Conservation (phyloP, 2,888 invertebrate genomes). For the Scaptomyza polygonia region DNA sequence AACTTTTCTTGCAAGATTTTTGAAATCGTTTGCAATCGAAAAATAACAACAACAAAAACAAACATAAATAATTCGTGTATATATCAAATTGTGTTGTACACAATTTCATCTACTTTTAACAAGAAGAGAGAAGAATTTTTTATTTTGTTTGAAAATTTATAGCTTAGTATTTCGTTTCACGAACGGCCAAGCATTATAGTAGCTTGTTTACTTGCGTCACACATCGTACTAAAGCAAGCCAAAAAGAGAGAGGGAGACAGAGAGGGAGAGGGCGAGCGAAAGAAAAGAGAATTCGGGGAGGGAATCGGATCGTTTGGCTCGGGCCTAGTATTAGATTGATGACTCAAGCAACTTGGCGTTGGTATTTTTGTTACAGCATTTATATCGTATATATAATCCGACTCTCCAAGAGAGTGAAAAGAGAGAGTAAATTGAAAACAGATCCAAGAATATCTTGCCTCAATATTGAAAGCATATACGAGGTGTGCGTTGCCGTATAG, state of each 20-base stretch:
- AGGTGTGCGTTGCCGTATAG: constrained; percentile 26
- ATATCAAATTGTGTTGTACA: not conserved
- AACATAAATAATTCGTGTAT: not conserved
- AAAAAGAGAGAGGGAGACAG: constrained; percentile 23
- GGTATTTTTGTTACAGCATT: constrained; percentile 80
- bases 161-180: constrained; percentile 77
- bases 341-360: constrained; percentile 77
- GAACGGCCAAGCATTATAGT: constrained; percentile 40
- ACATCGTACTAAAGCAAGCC: constrained; percentile 65
- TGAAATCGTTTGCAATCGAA: too few species aligned
- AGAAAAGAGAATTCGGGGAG: constrained; percentile 3
- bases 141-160: constrained; percentile 59
- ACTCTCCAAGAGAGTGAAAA: constrained; percentile 30
- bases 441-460: constrained; percentile 83
- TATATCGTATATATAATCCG: constrained; percentile 74
- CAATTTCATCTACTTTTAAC: constrained; percentile 4
- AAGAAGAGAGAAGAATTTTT: constrained; percentile 22
- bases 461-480: constrained; percentile 61
- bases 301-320: constrained; percentile 10
- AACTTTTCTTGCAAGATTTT: not conserved
- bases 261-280: too few species aligned
- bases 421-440: constrained; percentile 75
- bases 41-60: too few species aligned
- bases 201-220: constrained; percentile 79
- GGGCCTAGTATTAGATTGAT: constrained; percentile 78